Conservation (phyloP, 2,888 invertebrate species). For the Sicus ferrugineus region DNA sequence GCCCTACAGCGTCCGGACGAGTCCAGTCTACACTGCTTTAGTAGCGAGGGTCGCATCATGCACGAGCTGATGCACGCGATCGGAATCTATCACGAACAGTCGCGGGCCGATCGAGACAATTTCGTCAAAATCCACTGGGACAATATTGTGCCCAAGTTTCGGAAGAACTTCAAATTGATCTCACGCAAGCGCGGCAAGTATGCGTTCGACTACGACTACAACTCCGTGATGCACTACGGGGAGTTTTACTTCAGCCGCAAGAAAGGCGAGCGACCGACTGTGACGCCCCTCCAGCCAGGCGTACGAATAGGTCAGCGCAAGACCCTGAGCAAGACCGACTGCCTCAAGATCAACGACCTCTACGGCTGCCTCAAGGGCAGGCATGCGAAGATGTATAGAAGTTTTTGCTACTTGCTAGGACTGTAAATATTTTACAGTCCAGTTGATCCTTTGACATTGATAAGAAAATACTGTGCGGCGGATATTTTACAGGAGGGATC, state of each 20-base stretch:
- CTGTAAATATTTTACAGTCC: slow-evolving; percentile 47
- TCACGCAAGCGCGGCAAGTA: slow-evolving; percentile 72
- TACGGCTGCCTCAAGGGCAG: slow-evolving; percentile 68
- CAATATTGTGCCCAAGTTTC: slow-evolving; percentile 69
- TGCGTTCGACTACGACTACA: slow-evolving; percentile 78
- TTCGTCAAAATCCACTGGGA: slow-evolving; percentile 73
- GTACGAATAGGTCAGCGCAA: slow-evolving; percentile 71
- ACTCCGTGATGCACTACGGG: slow-evolving; percentile 83
- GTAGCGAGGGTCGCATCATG: slow-evolving; percentile 75
- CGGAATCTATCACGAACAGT: slow-evolving; percentile 85
- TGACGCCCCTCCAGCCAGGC: slow-evolving; percentile 69
- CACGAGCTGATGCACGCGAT: slow-evolving; percentile 83
- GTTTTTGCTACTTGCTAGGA: slow-evolving; percentile 58
- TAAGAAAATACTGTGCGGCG: no score
- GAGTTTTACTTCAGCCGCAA: slow-evolving; percentile 71
- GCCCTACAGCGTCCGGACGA: slow-evolving; percentile 73
- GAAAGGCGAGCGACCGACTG: slow-evolving; percentile 69
- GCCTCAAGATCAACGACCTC: slow-evolving; percentile 73
- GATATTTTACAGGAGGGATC: no score
- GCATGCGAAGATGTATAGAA: slow-evolving; percentile 58
- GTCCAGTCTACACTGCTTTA: slow-evolving; percentile 71
- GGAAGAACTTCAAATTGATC: slow-evolving; percentile 73
- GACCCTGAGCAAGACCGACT: slow-evolving; percentile 72
- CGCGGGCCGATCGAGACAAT: slow-evolving; percentile 73
- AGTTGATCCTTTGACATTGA: no score